A percentile compares a stretch with the other conserved stretches of the same genome.
Conservation (phyloP, 1,140 invertebrate genomes). For the Drosophila repleta region DNA sequence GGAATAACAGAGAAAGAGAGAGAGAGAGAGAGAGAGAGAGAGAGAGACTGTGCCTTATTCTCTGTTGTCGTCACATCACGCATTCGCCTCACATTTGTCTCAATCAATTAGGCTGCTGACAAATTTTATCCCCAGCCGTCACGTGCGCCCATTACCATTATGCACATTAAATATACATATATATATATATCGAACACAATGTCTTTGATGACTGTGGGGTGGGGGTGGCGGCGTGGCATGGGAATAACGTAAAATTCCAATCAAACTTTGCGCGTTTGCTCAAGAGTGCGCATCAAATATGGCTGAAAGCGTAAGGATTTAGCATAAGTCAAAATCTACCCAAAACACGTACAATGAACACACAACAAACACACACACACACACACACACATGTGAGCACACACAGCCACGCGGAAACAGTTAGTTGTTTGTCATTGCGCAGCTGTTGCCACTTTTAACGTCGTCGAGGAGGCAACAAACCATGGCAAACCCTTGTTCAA, state of each 20-base stretch:
- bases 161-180: slow-evolving; percentile 12
- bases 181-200: slow-evolving; percentile 30
- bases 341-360: not conserved
- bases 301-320: not conserved
- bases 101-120: slow-evolving; percentile 43
- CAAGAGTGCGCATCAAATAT: slow-evolving; percentile 12
- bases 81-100: slow-evolving; percentile 34
- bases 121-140: slow-evolving; percentile 35
- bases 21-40: not conserved
- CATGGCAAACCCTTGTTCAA: slow-evolving; percentile 3
- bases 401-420: not conserved
- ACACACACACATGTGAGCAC: not conserved
- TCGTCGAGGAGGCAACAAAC: not conserved
- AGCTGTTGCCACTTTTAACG: slow-evolving; percentile 25
- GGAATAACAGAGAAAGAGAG: not conserved
- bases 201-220: not conserved
- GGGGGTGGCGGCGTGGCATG: not conserved
- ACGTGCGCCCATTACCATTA: slow-evolving; percentile 59
- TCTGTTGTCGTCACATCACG: not conserved
- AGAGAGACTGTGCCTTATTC: not conserved
- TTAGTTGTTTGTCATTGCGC: slow-evolving; percentile 14
- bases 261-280: slow-evolving; percentile 31
- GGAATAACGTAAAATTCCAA: slow-evolving; percentile 29
- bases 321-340: not conserved
- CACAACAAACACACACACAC: not conserved